phyloP scores from a whole-genome alignment of 2,113 vertebrate genomes.

The Thalassoma bifasciatum region DNA sequence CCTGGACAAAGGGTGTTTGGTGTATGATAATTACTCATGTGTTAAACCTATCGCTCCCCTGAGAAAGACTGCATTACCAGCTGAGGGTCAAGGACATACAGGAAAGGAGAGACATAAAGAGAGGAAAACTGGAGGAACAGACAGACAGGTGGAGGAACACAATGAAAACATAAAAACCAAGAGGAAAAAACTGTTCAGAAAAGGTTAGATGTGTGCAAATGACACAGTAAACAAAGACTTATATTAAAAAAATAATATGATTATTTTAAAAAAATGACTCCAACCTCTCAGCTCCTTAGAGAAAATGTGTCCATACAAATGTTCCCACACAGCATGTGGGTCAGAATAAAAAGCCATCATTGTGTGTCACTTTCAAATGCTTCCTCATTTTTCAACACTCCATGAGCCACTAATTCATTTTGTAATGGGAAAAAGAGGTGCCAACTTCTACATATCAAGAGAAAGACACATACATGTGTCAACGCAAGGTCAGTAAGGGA shows the following conservation, averaged over 20 bases:
- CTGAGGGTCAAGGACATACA: constrained; percentile 74
- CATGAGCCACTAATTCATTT: neutral
- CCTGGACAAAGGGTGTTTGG: constrained; percentile 56
- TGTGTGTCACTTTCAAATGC: neutral
- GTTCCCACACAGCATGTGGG: neutral
- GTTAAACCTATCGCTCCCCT: constrained; percentile 71
- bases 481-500: constrained; percentile 38
- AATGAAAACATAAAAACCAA: neutral
- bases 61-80: constrained; percentile 49
- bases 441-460: constrained; percentile 9
- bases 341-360: neutral
- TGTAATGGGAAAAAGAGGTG: neutral
- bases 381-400: neutral
- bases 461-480: constrained; percentile 13
- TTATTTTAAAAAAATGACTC: neutral
- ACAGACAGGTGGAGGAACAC: neutral
- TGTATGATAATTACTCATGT: constrained; percentile 77
- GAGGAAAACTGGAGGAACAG: constrained; percentile 14
- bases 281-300: neutral
- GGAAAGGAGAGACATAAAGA: constrained; percentile 4
- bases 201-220: neutral
- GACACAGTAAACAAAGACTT: too few relatives aligned
- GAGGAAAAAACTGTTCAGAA: too few relatives aligned
- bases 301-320: neutral
- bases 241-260: too few relatives aligned